Evolutionary conservation across 2,113 vertebrate genomes (phyloP), one percentile per base, ranked within the genome.

Genomic region (Fulica atra): DNA sequence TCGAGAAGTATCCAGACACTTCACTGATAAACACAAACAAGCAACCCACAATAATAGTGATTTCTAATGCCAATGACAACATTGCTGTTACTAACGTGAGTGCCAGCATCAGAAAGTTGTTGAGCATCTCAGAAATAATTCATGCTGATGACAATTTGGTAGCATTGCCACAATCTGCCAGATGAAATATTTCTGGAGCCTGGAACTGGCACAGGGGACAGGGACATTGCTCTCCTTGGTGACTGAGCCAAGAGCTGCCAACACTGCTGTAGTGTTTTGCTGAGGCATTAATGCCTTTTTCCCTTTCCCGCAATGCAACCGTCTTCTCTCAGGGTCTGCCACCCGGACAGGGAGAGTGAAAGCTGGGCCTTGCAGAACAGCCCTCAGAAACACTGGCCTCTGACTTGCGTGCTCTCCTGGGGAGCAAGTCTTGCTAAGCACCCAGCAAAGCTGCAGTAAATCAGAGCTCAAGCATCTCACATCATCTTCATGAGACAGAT

Each of bases 331-430:
- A 19, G 19, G 21, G 17, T 63, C 60, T 66, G 60, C 31, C 38
- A 81, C 25, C 15, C 31, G 64, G 36, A 24, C 10, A 57, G 7
- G 7, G 29, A 57, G 16, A 66, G 21, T 1, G 0, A 69, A 44
- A 24, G 21, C 2, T 0, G 1, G 24, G 26, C 13, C 25, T 33
- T 68, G 42, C 13, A 68, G 21, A 74, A 12, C 16, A 78, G 25
- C 19, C 36, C n/a, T 50, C 2, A 7, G 65, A 53, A 86, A 44
- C 28, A 5, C 40, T 74, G 46, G 10, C 14, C 18, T 31, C 0
- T 0, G 14, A 65, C 7, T 4, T 0, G 0, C 6, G 9, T 31
- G 19, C 19, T 64, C 8, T 13, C 10, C 3, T 0, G 7, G 26
- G 11, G 4, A 59, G 10, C 0, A 1, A 44, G 19, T 17, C 33